Percentiles rank a stretch among this genome's conserved stretches.
These are phyloP conservation scores for Chaetorhynchus papuensis DNA, from an alignment of 2,113 vertebrate genomes.

Conservation along the genomic window DNA sequence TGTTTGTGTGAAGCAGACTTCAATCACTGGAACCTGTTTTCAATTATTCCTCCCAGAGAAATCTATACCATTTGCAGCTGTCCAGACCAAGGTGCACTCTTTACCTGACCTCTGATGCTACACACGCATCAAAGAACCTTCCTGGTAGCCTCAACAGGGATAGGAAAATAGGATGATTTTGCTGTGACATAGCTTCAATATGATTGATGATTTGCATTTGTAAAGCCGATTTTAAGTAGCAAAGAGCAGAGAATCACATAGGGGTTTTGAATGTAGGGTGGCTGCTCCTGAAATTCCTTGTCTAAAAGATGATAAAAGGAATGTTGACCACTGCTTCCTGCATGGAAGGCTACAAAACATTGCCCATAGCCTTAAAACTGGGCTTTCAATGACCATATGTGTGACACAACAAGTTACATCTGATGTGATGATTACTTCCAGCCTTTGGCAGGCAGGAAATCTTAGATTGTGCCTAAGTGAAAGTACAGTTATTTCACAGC, in stretches of 20 bases:
- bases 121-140: background rate
- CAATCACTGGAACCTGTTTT: background rate
- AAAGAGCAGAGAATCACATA: background rate
- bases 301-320: background rate
- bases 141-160: background rate
- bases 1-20: background rate
- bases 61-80: background rate
- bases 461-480: background rate
- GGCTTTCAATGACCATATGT: background rate
- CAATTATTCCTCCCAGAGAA: background rate
- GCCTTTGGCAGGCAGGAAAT: background rate
- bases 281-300: background rate
- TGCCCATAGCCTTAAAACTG: background rate
- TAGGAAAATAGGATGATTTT: background rate
- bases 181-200: background rate
- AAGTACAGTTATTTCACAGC: background rate
- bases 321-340: background rate
- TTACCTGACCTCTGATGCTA: background rate
- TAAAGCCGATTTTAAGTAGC: background rate
- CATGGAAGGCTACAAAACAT: background rate
- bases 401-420: background rate
- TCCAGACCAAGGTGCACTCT: background rate
- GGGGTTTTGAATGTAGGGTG: background rate
- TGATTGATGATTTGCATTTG: fast-evolving
- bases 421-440: background rate